Evolutionary conservation across 1,140 invertebrate species (phyloP), one percentile per base, ranked within the genome.

Genomic region (Bombus affinis): DNA sequence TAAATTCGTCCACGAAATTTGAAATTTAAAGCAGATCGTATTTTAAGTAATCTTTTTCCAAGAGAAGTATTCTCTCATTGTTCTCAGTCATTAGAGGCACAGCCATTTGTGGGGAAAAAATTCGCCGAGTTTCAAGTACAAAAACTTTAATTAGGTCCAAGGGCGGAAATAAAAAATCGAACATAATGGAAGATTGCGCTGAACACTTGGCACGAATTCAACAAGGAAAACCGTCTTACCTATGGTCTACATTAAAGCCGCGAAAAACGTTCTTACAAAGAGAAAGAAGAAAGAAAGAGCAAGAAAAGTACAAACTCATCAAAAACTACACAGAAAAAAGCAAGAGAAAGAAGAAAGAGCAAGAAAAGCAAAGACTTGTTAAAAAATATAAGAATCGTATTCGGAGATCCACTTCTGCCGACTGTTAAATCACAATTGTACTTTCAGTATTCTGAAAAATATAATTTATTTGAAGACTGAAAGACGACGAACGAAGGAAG

Each of bases 151-250:
- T 75, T 75, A 75, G 44, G 18, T 25, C 18, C 32, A 25, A 32
- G 18, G 4, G 32, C 5, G 9, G n/a, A 53, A 53, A 53, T 35
- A 53, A 75, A 71, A 57, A 81, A 74, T 73, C 80, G n/a, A 62
- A 59, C 42, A 32, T 74, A 44, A 44, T 32, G 22, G 80, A 62
- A 25, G 28, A 32, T 42, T 28, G 35, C 53, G 57, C 53, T 65
- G 53, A 81, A 73, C 6, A 39, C 28, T 73, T 82, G 81, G 71
- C 81, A 47, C 10, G 2, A 25, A 47, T 66, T 73, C 81, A 82
- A 75, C 32, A 13, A 57, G n/a, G 42, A 66, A 44, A 75, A 75
- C 65, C 42, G 68, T 42, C 68, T 71, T 81, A 72, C 70, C 28
- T 59, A 72, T n/a, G 37, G 53, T 32, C 35, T 28, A 22, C 28